A percentile compares a stretch with the other conserved stretches of the same genome.
Conservation (phyloP, 2,113 vertebrate genomes). For the Lutjanus erythropterus region DNA sequence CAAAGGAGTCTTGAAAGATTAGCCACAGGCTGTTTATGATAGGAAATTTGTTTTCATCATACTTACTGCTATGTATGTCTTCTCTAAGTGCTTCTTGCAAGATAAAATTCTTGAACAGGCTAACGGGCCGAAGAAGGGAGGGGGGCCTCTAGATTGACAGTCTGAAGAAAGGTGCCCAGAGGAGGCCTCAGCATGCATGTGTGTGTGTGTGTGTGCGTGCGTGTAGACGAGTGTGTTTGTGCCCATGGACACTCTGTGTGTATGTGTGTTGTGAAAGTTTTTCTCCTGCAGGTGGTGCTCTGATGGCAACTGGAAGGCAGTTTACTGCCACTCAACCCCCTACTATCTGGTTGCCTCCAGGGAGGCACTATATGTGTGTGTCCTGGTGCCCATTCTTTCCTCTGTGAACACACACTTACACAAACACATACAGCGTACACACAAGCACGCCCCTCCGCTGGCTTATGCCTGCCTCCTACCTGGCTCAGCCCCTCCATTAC, state of each 20-base stretch:
- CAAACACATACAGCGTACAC: constrained; percentile 17
- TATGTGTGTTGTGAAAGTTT: constrained; percentile 42
- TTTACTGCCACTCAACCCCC: constrained; percentile 73
- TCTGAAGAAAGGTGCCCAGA: constrained; percentile 52
- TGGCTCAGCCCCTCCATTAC: constrained; percentile 34
- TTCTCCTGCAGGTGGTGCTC: constrained; percentile 74
- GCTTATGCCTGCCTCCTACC: constrained; percentile 49
- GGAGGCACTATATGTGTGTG: constrained; percentile 31
- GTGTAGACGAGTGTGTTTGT: background rate
- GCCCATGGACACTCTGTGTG: background rate
- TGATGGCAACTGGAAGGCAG: constrained; percentile 58
- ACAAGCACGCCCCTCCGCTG: background rate
- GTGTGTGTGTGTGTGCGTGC: too few species aligned
- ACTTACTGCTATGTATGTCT: constrained; percentile 25
- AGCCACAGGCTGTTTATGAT: constrained; percentile 66
- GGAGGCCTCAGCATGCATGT: constrained; percentile 57
- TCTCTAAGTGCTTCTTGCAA: constrained; percentile 44
- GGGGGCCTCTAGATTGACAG: constrained; percentile 58
- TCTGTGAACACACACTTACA: constrained; percentile 15
- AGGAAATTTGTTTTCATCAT: constrained; percentile 46
- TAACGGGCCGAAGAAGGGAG: constrained; percentile 20
- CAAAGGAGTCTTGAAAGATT: constrained; percentile 50
- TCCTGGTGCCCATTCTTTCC: constrained; percentile 21
- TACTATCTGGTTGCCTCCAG: constrained; percentile 35
- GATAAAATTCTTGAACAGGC: constrained; percentile 41